Base-by-base conservation (phyloP, 2,888 invertebrate species). In the Chymomyza fuscimana region DNA sequence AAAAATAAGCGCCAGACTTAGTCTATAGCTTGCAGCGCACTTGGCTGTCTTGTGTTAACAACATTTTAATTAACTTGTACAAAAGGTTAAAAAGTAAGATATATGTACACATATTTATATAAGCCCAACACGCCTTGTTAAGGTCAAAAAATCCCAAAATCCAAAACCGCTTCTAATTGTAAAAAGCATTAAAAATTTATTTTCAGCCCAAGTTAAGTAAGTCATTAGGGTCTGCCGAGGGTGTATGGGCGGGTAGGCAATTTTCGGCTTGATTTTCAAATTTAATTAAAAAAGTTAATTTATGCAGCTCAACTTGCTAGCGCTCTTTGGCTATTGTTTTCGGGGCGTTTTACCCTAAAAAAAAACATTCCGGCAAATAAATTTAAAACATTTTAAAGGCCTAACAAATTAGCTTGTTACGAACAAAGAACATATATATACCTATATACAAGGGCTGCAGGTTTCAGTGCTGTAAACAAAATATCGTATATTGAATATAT, bases 391-490 rank as follows among this genome's bases (percentile, higher is more conserved):
- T 52, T 58, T 58, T 62, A 58, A 58, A 58, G 58, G 74, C 84
- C 72, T 72, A 86, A 88, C 88, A 86, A 84, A 84, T 88, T 88
- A 88, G 88, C 87, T 77, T 76, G 73, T 71, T 87, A n/a, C n/a
- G n/a, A n/a, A n/a, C 80, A 0, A 3, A 25, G 25, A 1, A 66
- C 78, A 68, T n/a, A 65, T 32, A 63, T 52, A 40, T 36, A 40
- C 40, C 51, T 15, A 67, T 9, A 52, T 19, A 40, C 50, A 19
- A 60, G 62, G 72, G 66, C 40, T 46, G 51, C 5, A 68, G 65
- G 66, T 64, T 36, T 63, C 61, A 46, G 1, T 12, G 66, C 73
- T 79, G 79, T 79, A 72, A 79, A 78, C 72, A 77, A 80, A 74
- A 82, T 86, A 46, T 46, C 40, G 40, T 46, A 81, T 81, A 84